Conservation (phyloP, 2,888 invertebrate genomes). For the Pseudococcus viburni region DNA sequence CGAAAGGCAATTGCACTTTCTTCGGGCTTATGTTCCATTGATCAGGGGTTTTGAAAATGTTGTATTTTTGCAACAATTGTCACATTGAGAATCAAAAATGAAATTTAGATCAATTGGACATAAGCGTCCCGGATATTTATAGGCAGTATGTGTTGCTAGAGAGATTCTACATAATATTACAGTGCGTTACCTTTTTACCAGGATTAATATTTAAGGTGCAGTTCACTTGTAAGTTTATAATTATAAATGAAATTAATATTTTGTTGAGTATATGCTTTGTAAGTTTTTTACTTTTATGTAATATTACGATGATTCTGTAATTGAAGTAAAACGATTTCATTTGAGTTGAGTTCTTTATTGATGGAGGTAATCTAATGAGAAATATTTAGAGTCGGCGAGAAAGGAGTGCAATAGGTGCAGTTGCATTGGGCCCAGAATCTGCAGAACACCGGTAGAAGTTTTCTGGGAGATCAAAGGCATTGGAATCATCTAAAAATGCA, state of each 20-base stretch:
- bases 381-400: no score
- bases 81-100: not conserved
- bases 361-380: no score
- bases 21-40: not conserved
- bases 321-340: slow-evolving; percentile 59
- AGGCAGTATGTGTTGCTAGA: slow-evolving; percentile 50
- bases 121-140: not conserved
- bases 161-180: slow-evolving; percentile 61
- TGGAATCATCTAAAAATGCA: no score
- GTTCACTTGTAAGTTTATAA: slow-evolving; percentile 61
- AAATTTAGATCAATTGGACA: not conserved
- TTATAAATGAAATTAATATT: slow-evolving; percentile 61
- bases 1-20: not conserved
- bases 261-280: slow-evolving; percentile 64
- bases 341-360: not conserved
- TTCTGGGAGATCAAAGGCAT: no score
- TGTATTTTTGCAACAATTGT: not conserved
- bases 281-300: slow-evolving; percentile 65
- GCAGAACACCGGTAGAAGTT: no score
- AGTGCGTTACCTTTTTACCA: slow-evolving; percentile 65
- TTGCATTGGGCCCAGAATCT: no score
- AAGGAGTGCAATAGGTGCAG: no score
- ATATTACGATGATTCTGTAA: slow-evolving; percentile 62
- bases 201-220: slow-evolving; percentile 58
- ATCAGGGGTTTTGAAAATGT: not conserved